Percentiles rank a stretch among this genome's conserved stretches.
These are phyloP conservation scores for Rhinopithecus roxellana DNA, from an alignment of 2,113 vertebrate genomes.

Conservation along the genomic window DNA sequence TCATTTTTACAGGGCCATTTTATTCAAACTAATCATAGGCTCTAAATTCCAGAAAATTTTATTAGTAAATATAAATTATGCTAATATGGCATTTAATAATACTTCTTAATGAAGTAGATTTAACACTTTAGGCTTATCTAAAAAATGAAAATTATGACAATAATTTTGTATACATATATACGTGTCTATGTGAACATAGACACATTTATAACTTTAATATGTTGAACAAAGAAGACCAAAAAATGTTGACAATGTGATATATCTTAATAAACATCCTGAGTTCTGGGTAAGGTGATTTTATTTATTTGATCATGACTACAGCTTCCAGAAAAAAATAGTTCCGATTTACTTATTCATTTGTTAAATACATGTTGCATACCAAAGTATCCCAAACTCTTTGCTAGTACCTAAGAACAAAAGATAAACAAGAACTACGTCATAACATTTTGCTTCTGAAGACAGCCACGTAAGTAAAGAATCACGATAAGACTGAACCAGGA, in stretches of 20 bases:
- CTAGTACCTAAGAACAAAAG: neutral
- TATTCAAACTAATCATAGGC: neutral
- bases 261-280: neutral
- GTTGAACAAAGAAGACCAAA: neutral
- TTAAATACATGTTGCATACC: neutral
- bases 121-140: neutral
- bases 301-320: neutral
- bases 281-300: neutral
- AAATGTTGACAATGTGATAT: neutral
- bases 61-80: neutral
- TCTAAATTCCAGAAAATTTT: neutral
- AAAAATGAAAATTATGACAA: neutral
- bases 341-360: neutral
- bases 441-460: neutral
- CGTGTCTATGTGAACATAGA: neutral
- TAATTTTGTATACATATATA: no score
- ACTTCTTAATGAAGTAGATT: neutral
- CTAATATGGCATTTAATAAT: neutral
- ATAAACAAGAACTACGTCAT: neutral
- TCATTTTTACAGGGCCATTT: neutral
- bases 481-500: neutral
- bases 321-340: neutral
- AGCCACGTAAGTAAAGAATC: neutral
- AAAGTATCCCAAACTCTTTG: neutral
- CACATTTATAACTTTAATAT: neutral